These are phyloP conservation scores for Balaenoptera acutorostrata DNA, from an alignment of 2,113 vertebrate species.

Conservation along the genomic window DNA sequence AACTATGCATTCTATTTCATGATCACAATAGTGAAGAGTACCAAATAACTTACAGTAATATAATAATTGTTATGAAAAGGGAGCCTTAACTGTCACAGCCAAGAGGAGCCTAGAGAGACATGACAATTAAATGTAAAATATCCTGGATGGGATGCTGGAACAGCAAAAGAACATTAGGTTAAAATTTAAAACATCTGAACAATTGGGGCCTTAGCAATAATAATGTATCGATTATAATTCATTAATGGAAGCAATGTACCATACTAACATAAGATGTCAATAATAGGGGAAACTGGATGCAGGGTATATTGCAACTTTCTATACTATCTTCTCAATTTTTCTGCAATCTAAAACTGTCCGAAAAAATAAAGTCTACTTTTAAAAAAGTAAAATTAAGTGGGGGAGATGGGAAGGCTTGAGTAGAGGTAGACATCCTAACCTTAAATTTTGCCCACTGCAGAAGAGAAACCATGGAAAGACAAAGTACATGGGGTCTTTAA, in stretches of 20 bases:
- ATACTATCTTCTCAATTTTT: not conserved
- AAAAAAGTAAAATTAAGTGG: not conserved
- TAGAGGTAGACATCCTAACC: not conserved
- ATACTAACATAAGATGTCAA: not conserved
- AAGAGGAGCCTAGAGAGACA: not conserved
- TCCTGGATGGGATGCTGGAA: not conserved
- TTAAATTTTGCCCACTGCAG: not conserved
- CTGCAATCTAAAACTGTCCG: not conserved
- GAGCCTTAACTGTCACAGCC: not conserved
- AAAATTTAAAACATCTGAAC: slow-evolving; percentile 16
- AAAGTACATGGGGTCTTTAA: not conserved
- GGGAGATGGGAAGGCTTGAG: not conserved
- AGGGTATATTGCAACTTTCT: not conserved
- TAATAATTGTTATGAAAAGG: not conserved
- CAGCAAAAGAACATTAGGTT: not conserved
- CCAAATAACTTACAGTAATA: not conserved
- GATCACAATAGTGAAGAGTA: not conserved
- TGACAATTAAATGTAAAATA: not conserved
- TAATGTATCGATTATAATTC: not conserved
- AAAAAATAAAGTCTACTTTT: not conserved
- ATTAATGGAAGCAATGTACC: not conserved
- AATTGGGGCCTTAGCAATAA: not conserved
- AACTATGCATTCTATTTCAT: slow-evolving; percentile 22
- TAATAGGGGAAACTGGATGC: not conserved
- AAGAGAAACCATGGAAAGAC: not conserved